Conservation (phyloP, 2,797 vertebrate species). For the Tangara arthus region DNA sequence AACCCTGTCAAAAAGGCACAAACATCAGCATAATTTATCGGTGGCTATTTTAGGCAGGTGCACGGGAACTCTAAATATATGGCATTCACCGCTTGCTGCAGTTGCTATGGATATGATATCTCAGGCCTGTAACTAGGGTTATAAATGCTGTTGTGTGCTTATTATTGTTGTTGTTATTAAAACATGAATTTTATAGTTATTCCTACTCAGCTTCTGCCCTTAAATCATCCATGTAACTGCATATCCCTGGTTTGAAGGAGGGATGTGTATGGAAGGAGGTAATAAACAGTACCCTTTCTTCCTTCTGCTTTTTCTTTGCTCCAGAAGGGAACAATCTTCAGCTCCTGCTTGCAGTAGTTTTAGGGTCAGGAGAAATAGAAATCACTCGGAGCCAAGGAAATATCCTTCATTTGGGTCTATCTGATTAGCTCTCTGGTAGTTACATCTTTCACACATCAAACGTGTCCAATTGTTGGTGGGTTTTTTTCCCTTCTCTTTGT, state of each 20-base stretch:
- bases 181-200: constrained; percentile 57
- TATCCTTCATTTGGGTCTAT: neutral
- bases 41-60: constrained; percentile 65
- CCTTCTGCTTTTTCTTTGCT: constrained; percentile 16
- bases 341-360: neutral
- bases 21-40: constrained; percentile 56
- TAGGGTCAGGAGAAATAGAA: neutral
- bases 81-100: constrained; percentile 43
- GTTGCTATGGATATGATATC: constrained; percentile 68
- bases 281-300: neutral
- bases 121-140: constrained; percentile 59
- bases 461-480: rapidly evolving
- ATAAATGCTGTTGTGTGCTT: constrained; percentile 60
- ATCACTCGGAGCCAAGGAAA: neutral
- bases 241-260: constrained; percentile 9
- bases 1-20: constrained; percentile 21
- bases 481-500: neutral
- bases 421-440: neutral
- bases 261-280: neutral
- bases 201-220: constrained; percentile 17
- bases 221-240: constrained; percentile 46
- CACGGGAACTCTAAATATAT: constrained; percentile 60
- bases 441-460: neutral
- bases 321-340: neutral
- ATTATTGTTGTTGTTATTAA: constrained; percentile 62